These are phyloP conservation scores for Lamellibrachia satsuma DNA, from an alignment of 2,888 invertebrate genomes.

Conservation along the genomic window DNA sequence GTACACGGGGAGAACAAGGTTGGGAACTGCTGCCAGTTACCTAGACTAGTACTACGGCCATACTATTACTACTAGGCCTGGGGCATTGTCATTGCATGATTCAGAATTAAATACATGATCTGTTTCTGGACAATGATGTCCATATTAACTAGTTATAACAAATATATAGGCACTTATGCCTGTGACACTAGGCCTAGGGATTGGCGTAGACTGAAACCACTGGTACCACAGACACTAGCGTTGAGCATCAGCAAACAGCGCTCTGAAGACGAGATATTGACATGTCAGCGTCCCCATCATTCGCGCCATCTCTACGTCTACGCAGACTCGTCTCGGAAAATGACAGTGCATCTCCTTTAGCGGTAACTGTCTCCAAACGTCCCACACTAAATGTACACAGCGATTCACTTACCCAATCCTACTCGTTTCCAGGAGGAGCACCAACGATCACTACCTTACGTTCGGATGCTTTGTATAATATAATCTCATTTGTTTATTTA, in stretches of 20 bases:
- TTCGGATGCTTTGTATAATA: background rate
- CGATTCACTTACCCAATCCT: background rate
- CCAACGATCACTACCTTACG: background rate
- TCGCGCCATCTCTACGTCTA: background rate
- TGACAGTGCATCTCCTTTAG: background rate
- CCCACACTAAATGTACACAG: background rate
- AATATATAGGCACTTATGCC: no score
- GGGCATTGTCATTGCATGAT: no score
- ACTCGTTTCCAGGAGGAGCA: background rate
- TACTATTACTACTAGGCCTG: no score
- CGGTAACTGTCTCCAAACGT: background rate
- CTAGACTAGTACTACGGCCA: no score
- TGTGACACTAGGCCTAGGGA: background rate
- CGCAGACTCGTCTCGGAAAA: background rate
- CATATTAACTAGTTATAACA: no score
- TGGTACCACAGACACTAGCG: background rate
- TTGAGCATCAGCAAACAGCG: background rate
- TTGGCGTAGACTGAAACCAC: background rate
- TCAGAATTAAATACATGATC: no score
- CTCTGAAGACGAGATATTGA: background rate
- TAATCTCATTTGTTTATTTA: background rate
- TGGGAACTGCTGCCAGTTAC: no score
- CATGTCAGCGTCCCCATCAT: background rate
- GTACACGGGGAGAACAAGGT: no score
- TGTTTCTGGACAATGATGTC: no score